phyloP scores from a whole-genome alignment of 2,888 invertebrate species.

The Ichneumon xanthorius region DNA sequence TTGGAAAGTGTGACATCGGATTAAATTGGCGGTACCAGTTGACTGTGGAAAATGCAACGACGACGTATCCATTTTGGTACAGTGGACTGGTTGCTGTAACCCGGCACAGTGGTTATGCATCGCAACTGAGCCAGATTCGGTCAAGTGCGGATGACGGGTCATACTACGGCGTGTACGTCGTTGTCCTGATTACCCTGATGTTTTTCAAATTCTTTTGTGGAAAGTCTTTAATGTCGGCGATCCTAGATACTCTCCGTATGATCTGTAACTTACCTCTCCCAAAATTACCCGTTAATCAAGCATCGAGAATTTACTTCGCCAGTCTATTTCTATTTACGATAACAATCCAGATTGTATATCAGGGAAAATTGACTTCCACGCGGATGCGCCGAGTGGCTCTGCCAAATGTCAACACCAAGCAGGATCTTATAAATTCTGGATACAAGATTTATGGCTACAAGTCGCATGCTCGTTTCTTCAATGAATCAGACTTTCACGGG shows the following conservation, averaged over 20 bases:
- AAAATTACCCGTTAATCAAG: neutral
- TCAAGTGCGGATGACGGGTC: too few relatives aligned
- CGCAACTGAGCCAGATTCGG: too few relatives aligned
- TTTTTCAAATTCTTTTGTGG: neutral
- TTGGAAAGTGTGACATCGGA: too few relatives aligned
- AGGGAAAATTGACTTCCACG: conserved; percentile 2
- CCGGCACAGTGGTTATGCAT: too few relatives aligned
- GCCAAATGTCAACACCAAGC: conserved; percentile 6
- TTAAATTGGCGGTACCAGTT: too few relatives aligned
- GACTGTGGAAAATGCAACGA: too few relatives aligned
- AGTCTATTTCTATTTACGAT: conserved; percentile 11
- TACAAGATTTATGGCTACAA: conserved; percentile 16
- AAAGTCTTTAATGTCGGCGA: neutral
- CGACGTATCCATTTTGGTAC: too few relatives aligned
- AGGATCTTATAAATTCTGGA: conserved; percentile 8
- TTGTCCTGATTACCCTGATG: conserved; percentile 1
- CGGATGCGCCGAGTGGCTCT: neutral
- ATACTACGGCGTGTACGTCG: too few relatives aligned
- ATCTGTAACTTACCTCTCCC: neutral
- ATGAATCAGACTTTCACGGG: neutral
- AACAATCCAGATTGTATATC: conserved; percentile 22
- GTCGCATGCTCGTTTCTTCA: conserved; percentile 1
- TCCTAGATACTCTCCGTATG: neutral
- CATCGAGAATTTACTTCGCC: conserved; percentile 5
- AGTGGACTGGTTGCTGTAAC: too few relatives aligned